Evolutionary conservation across 2,113 vertebrate genomes (phyloP).

Genomic region (Halcyon malimbica): DNA sequence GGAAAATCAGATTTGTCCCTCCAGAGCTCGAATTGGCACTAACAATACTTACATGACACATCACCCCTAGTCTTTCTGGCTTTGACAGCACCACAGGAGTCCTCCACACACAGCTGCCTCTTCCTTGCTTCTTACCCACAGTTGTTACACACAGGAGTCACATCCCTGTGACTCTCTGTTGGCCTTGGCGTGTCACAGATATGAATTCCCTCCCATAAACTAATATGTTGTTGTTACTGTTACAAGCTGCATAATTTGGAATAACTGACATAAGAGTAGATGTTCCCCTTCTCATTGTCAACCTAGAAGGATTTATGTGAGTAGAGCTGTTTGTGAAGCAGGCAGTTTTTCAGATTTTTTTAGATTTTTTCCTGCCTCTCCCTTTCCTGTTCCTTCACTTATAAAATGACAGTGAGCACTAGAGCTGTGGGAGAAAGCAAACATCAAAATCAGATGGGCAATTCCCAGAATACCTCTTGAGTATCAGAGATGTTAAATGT

Average conservation of each 20-base stretch:
- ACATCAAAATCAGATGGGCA: neutral
- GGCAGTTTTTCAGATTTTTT: neutral
- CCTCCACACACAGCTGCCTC: neutral
- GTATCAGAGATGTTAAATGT: neutral
- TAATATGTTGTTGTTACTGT: fast-evolving
- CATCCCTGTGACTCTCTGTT: neutral
- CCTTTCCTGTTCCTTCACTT: neutral
- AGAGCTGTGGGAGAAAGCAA: neutral
- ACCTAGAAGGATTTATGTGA: neutral
- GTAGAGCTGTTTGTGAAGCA: neutral
- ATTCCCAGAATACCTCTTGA: neutral
- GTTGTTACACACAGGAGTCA: neutral
- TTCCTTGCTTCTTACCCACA: neutral
- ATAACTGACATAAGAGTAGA: neutral
- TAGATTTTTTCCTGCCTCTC: neutral
- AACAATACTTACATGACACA: neutral
- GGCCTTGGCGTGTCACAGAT: neutral
- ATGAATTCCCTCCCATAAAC: neutral
- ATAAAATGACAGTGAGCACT: neutral
- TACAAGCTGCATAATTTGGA: neutral
- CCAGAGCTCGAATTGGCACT: neutral
- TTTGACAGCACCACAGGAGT: neutral
- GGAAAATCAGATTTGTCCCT: neutral
- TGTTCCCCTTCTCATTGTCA: neutral
- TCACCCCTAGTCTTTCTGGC: neutral